Evolutionary conservation across 2,797 vertebrate species (phyloP).

Genomic region (Anguilla anguilla): DNA sequence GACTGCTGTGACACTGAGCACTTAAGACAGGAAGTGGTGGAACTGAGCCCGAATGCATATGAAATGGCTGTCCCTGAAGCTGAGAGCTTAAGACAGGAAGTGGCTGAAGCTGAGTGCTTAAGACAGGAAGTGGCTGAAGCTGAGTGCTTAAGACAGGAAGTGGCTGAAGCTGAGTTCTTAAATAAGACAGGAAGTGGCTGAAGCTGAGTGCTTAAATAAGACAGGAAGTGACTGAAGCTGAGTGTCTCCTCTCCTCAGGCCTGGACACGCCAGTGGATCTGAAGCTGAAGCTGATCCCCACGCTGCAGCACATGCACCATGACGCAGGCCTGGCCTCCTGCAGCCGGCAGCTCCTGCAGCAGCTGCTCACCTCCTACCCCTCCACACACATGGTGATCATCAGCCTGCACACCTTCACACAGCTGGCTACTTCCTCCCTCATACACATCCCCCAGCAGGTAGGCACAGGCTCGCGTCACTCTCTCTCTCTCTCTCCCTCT

Average conservation of each 20-base stretch:
- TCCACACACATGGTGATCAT: constrained; percentile 96
- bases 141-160: background rate
- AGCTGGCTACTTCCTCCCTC: constrained; percentile 91
- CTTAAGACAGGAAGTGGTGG: background rate
- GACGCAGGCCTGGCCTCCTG: constrained; percentile 90
- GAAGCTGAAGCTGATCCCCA: constrained; percentile 95
- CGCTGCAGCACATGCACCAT: constrained; percentile 98
- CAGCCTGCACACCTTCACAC: constrained; percentile 93
- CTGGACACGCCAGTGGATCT: constrained; percentile 93
- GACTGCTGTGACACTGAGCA: too few species aligned
- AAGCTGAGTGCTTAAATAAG: background rate
- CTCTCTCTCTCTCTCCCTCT: background rate
- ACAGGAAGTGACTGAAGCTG: background rate
- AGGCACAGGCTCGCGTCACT: background rate
- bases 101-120: background rate
- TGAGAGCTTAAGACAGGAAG: background rate
- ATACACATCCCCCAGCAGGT: constrained; percentile 98
- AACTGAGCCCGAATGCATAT: background rate
- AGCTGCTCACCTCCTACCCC: constrained; percentile 91
- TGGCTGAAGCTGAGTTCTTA: background rate
- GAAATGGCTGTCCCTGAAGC: background rate
- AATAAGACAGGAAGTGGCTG: background rate
- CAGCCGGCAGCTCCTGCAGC: constrained; percentile 89
- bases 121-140: background rate
- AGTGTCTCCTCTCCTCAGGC: constrained; percentile 63